These are phyloP conservation scores for Bombus ignitus DNA, from an alignment of 1,140 invertebrate genomes.

Conservation along the genomic window DNA sequence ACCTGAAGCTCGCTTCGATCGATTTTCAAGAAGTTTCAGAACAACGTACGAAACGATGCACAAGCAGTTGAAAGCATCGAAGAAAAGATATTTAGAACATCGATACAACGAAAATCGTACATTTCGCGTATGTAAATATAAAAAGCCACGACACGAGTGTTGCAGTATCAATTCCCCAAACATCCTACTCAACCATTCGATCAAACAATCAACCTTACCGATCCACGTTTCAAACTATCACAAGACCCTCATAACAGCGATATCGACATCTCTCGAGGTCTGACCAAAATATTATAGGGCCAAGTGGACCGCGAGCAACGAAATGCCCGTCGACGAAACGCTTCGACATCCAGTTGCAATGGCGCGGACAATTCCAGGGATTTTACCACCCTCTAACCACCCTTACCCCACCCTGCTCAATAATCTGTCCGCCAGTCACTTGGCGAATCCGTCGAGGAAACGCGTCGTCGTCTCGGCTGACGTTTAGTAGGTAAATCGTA, in stretches of 20 bases:
- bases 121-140: no score
- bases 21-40: no score
- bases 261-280: slow-evolving; percentile 5
- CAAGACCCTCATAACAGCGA: neutral
- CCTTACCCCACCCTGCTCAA: neutral
- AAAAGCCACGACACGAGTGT: no score
- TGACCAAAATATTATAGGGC: slow-evolving; percentile 26
- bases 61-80: no score
- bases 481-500: slow-evolving; percentile 56
- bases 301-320: slow-evolving; percentile 27
- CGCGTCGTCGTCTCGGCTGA: slow-evolving; percentile 23
- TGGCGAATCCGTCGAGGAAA: slow-evolving; percentile 15
- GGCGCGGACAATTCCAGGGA: slow-evolving; percentile 41
- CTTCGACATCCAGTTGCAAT: neutral
- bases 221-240: neutral
- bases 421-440: slow-evolving; percentile 16
- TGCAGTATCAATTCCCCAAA: neutral
- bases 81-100: no score
- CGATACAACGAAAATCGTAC: no score
- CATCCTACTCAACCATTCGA: neutral
- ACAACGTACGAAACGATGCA: no score
- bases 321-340: slow-evolving; percentile 37
- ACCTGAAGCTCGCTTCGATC: no score
- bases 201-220: no score
- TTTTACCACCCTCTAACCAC: slow-evolving; percentile 22